A percentile compares a stretch with the other conserved stretches of the same genome.
phyloP scores from a whole-genome alignment of 2,888 invertebrate species.

The Oscheius myriophilus region DNA sequence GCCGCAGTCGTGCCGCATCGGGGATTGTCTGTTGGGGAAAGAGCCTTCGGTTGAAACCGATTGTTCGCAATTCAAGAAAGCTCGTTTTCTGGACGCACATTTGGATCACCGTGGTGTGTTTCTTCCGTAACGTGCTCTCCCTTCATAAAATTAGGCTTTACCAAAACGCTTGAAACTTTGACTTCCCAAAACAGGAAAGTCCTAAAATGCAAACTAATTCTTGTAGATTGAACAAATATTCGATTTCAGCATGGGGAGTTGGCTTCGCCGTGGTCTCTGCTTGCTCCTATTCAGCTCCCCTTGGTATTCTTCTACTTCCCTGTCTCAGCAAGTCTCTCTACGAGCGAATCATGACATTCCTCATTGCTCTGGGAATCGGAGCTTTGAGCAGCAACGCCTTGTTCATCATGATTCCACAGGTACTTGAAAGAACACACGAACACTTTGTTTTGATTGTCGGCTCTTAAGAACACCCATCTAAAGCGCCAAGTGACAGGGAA shows the following conservation, averaged over 20 bases:
- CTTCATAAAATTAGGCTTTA: too few species aligned
- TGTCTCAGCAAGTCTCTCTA: constrained; percentile 59
- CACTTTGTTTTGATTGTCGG: constrained; percentile 9
- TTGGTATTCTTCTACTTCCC: constrained; percentile 65
- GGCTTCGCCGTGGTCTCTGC: constrained; percentile 67
- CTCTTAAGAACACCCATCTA: constrained; percentile 2
- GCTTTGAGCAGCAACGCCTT: constrained; percentile 63
- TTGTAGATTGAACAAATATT: too few species aligned
- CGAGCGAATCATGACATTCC: constrained; percentile 65
- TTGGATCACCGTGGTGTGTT: too few species aligned
- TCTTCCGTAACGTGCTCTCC: too few species aligned
- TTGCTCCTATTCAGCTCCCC: constrained; percentile 62
- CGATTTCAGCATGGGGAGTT: constrained; percentile 61
- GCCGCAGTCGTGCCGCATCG: too few species aligned
- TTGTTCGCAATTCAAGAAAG: too few species aligned
- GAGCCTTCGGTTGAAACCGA: neutral
- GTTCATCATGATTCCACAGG: constrained; percentile 68
- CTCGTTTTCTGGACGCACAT: too few species aligned
- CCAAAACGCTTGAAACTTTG: too few species aligned
- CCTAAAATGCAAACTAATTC: too few species aligned
- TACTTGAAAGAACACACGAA: constrained; percentile 21
- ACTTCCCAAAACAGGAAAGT: too few species aligned
- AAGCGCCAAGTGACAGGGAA: too few species aligned
- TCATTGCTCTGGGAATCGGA: constrained; percentile 67
- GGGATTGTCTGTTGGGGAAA: neutral